Evolutionary conservation across 2,888 invertebrate species (phyloP), one percentile per base, ranked within the genome.

Genomic region (Rhingia rostrata): DNA sequence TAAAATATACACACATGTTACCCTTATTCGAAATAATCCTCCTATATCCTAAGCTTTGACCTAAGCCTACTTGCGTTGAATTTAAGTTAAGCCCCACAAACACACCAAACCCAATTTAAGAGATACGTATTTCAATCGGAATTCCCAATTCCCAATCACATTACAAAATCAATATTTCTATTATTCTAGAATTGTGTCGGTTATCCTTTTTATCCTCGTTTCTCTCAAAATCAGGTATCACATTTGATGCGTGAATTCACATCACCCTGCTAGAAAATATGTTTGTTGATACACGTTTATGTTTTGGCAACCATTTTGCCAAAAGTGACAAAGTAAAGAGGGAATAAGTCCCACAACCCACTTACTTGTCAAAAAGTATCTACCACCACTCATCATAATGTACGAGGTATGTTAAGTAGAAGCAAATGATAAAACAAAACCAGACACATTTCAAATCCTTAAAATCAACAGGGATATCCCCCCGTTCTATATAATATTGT

Each of bases 151-250:
- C 73, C 73, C 83, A 83, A 78, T 69, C 78, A 53, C 63, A 83
- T 83, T 78, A 74, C 83, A 83, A 83, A 83, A 79, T 83, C 83
- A 79, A 83, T 83, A 83, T 83, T 83, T 83, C 45, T 79, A 73
- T 83, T 83, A 73, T 77, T 63, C 75, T 43, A 72, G 74, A 61
- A 35, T 41, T 39, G 64, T 73, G 67, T 78, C 61, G 72, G 73
- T 73, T 67, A 73, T 63, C 51, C 66, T 51, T 72, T 49, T 78
- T 56, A 67, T 78, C 78, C 72, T 41, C 60, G 61, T 60, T 54
- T 73, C 45, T 67, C 51, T 33, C 49, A 9, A 60, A 39, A 39
- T 81, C 47, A 70, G 69, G 58, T 51, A 60, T 41, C 53, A 53
- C 53, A 77, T 64, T 58, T 51, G 64, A 39, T 77, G 60, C 58